Evolutionary conservation across 2,888 invertebrate species (phyloP).

Genomic region (Zelleria hepariella): DNA sequence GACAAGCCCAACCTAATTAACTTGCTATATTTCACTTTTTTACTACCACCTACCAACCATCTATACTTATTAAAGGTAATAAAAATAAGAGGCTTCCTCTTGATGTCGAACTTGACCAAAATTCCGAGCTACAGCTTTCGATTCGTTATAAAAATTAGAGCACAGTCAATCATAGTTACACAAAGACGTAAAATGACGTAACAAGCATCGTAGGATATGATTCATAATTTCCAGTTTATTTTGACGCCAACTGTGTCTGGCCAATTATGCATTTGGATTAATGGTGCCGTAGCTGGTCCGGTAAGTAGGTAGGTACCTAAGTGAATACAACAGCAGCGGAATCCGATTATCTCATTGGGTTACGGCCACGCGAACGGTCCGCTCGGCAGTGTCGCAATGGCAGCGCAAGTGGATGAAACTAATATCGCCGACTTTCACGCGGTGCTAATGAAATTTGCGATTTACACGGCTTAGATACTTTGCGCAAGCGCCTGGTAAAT

Average conservation of each 20-base stretch:
- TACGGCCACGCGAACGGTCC: neutral
- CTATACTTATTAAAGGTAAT: neutral
- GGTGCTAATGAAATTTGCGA: slow-evolving; percentile 61
- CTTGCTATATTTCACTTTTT: neutral
- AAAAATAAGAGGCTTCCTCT: neutral
- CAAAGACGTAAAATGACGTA: neutral
- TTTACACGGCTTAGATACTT: slow-evolving; percentile 4
- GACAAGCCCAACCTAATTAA: neutral
- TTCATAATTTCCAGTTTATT: neutral
- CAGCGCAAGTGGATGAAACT: slow-evolving; percentile 23
- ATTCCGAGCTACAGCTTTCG: neutral
- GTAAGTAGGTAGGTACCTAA: neutral
- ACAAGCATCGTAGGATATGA: neutral
- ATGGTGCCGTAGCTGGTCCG: neutral
- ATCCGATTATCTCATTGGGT: neutral
- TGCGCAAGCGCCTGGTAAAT: slow-evolving; percentile 11
- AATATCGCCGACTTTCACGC: slow-evolving; percentile 53
- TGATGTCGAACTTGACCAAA: neutral
- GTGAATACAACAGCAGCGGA: neutral
- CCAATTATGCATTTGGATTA: neutral
- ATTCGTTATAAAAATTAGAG: neutral
- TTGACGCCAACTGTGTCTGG: neutral
- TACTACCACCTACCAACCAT: neutral
- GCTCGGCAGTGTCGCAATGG: neutral
- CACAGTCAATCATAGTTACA: neutral